Evolutionary conservation across 2,888 invertebrate genomes (phyloP).

Genomic region (Dascillus cervinus): DNA sequence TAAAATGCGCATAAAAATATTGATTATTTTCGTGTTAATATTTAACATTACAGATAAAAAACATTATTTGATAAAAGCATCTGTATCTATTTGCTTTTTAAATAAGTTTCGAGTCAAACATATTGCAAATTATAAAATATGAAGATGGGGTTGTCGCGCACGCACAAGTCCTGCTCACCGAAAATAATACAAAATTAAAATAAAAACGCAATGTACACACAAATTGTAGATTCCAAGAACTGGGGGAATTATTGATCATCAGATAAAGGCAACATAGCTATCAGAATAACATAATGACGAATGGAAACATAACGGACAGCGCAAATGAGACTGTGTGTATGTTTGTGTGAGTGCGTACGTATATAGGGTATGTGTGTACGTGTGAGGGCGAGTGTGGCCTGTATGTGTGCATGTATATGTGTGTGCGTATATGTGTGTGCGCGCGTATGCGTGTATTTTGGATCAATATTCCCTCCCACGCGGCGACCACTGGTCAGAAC

Average conservation of each 20-base stretch:
- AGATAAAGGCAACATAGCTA: slow-evolving; percentile 39
- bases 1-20: slow-evolving; percentile 22
- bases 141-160: no score
- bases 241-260: slow-evolving; percentile 41
- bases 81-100: slow-evolving; percentile 28
- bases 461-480: slow-evolving; percentile 43
- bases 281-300: slow-evolving; percentile 41
- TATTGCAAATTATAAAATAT: no score
- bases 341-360: slow-evolving; percentile 32
- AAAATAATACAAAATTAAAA: slow-evolving; percentile 23
- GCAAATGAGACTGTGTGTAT: slow-evolving; percentile 32
- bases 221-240: slow-evolving; percentile 33
- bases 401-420: slow-evolving; percentile 21
- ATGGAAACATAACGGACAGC: slow-evolving; percentile 41
- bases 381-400: no score
- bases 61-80: slow-evolving; percentile 22
- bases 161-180: slow-evolving; percentile 12
- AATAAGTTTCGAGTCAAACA: no score
- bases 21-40: slow-evolving; percentile 20
- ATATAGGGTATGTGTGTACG: slow-evolving; percentile 30
- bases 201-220: slow-evolving; percentile 26
- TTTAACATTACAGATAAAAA: slow-evolving; percentile 28
- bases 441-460: slow-evolving; percentile 33
- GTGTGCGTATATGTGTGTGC: slow-evolving; percentile 32
- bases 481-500: slow-evolving; percentile 43